Evolutionary conservation across 2,888 invertebrate species (phyloP), one percentile per base, ranked within the genome.

Genomic region (Megaustenia siamemsis): DNA sequence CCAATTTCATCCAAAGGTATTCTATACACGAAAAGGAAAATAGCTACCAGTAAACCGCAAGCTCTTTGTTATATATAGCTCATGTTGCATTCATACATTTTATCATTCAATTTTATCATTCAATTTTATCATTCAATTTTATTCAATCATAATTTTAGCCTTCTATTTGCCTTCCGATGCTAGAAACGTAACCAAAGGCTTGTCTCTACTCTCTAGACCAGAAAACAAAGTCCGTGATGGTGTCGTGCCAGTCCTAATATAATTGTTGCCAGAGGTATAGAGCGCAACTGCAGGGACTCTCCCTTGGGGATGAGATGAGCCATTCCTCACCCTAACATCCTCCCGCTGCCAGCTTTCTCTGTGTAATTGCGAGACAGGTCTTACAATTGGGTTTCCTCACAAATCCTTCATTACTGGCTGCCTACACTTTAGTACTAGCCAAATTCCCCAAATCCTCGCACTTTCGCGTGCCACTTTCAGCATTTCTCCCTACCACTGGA

Each of bases 361-460:
- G 18, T 18, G 77, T 78, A 43, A 78, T 63, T 63, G 63, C 63
- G 63, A 80, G 80, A 80, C 80, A 80, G 68, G 53, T 68, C 80
- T 66, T 80, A 69, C n/a, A 80, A 80, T 69, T 69, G 69, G 69
- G 69, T 80, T 80, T 80, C 69, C 80, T 49, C 69, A 32, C 78
- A 80, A 80, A 80, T 68, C 80, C 80, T 80, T 80, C 80, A 80
- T 80, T 69, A 80, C 80, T 12, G 1, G 35, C 69, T 35, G 68
- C 35, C 24, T 38, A 32, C 78, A 43, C 32, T 66, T 66, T 66
- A 28, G 60, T 66, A 43, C 45, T 56, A 28, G n/a, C 28, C n/a
- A 63, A 4, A 38, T 6, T 24, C 43, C 18, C 60, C 6, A 18
- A 12, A 15, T 24, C 43, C 28, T 63, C 28, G 66, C 78, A 63